These are phyloP conservation scores for Pygocentrus nattereri DNA, from an alignment of 2,797 vertebrate genomes.

Conservation along the genomic window DNA sequence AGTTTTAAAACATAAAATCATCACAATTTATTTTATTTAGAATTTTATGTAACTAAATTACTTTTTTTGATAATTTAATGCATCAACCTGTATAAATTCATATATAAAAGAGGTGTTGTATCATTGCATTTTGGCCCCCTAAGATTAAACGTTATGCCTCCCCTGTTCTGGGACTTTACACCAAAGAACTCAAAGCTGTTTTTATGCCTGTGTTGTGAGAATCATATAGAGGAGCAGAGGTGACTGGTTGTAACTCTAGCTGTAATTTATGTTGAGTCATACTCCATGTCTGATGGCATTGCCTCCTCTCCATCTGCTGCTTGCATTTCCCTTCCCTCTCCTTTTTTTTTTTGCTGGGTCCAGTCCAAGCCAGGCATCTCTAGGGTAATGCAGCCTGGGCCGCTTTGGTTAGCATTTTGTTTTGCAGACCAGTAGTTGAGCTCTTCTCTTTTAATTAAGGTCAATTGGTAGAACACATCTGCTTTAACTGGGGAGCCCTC, in stretches of 20 bases:
- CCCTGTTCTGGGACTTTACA: no score
- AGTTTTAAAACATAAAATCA: no score
- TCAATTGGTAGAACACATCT: constrained; percentile 2
- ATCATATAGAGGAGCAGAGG: background rate
- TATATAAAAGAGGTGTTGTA: no score
- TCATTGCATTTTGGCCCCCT: no score
- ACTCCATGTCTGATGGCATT: background rate
- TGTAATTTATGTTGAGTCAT: constrained; percentile 21
- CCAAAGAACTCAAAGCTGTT: background rate
- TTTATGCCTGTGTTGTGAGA: background rate
- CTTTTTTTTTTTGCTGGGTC: background rate
- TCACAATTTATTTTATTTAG: no score
- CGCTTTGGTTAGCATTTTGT: constrained; percentile 8
- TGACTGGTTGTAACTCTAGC: background rate
- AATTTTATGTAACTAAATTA: no score
- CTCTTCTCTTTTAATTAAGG: constrained; percentile 17
- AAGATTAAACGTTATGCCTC: no score
- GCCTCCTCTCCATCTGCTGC: background rate
- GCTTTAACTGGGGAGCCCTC: background rate
- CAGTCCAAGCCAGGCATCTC: background rate
- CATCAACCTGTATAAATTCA: no score
- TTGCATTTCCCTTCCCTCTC: background rate
- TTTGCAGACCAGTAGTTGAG: background rate
- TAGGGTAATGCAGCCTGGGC: background rate
- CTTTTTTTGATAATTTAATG: no score